Evolutionary conservation across 1,140 invertebrate species (phyloP).

Genomic region (Lordiphosa collinella): DNA sequence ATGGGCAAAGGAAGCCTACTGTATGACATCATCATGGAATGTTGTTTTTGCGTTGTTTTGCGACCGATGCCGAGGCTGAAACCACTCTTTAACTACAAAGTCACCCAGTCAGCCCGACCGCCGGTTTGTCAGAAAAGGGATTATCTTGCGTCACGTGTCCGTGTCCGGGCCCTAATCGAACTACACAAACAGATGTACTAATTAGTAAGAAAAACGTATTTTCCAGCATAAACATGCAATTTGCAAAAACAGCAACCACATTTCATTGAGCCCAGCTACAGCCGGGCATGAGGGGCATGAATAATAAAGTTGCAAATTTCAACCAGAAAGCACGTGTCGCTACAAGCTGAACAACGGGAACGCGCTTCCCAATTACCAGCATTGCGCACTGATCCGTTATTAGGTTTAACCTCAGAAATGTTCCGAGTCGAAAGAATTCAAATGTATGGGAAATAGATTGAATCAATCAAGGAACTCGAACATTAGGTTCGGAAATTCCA

Average conservation of each 20-base stretch:
- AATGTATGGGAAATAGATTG: no score
- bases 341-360: conserved; percentile 19
- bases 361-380: conserved; percentile 4
- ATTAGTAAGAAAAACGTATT: conserved; percentile 47
- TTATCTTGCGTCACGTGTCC: conserved; percentile 43
- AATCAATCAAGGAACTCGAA: no score
- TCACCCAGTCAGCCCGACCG: neutral
- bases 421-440: no score
- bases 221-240: conserved; percentile 43
- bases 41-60: conserved; percentile 1
- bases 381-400: conserved; percentile 1
- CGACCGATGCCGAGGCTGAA: conserved; percentile 1
- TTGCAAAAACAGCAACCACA: conserved; percentile 35
- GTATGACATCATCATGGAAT: conserved; percentile 19
- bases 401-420: no score
- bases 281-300: conserved; percentile 13
- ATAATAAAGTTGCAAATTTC: conserved; percentile 35
- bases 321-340: conserved; percentile 21
- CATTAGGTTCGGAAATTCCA: no score
- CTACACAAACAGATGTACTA: conserved; percentile 48
- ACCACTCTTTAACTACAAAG: conserved; percentile 28
- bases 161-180: conserved; percentile 39
- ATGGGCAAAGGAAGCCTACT: conserved; percentile 10
- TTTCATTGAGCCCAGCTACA: neutral
- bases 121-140: conserved; percentile 20